Base-by-base conservation (phyloP, 2,113 vertebrate genomes). In the Halcyon senegalensis region DNA sequence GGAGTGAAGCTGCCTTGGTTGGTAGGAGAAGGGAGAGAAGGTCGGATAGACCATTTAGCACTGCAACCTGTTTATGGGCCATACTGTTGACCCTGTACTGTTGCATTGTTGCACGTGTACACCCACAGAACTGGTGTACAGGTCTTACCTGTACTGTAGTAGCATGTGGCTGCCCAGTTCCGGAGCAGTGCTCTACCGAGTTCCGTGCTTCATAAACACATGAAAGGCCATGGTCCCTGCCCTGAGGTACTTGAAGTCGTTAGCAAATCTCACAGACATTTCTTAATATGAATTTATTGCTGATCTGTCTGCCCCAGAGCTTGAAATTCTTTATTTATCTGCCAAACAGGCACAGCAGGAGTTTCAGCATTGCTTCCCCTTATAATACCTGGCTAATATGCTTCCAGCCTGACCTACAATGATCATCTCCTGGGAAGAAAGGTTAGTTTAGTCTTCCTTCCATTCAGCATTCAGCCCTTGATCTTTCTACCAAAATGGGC, bases 311-410 rank as follows among this genome's bases (percentile, higher is more conserved):
- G 91, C 94, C 96, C 89, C 91, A 96, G 96, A 97, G 96, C 94
- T 60, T 84, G 96, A 87, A 96, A 96, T 96, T 96, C 95, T 96
- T 96, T 96, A 95, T 94, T 94, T 96, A 95, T 97, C 87, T 93
- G 81, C 94, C 89, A 87, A 96, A 93, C 96, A 94, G 96, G 96
- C 92, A 94, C 60, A 69, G 92, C 95, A 94, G 77, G 96, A 95
- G 87, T 96, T 95, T 91, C 96, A 95, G 91, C 96, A 96, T 95
- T 96, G 90, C 94, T 91, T 96, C 81, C 41, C 60, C 33, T 90
- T 84, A 23, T 79, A 92, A 89, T 84, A 92, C 63, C 50, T 15
- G 7, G 77, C 62, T 95, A 91, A 92, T 87, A 23, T 27, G 80
- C 94, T 97, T 93, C 83, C 80, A 95, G 90, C 84, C 93, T 96